Conservation (phyloP, 1,140 invertebrate species). For the Drosophila rhopaloa region DNA sequence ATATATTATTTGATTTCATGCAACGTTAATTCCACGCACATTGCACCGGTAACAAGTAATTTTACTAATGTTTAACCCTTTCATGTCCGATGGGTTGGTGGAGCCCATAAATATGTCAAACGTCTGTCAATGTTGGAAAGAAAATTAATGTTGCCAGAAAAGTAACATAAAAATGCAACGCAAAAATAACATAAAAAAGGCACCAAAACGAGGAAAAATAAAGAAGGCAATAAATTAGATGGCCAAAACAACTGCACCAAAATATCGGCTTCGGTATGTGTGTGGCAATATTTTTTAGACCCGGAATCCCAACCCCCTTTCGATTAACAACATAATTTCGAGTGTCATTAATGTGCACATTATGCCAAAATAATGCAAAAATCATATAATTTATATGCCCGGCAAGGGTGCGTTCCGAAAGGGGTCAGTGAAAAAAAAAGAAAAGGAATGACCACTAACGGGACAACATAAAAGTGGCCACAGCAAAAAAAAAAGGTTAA, state of each 20-base stretch:
- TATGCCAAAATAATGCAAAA: constrained; percentile 81
- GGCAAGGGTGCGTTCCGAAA: constrained; percentile 47
- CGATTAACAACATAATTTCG: constrained; percentile 80
- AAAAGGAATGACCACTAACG: constrained; percentile 65
- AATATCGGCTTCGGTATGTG: constrained; percentile 17
- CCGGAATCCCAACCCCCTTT: constrained; percentile 31
- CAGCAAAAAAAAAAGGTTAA: constrained; percentile 60
- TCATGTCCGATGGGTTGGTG: constrained; percentile 1
- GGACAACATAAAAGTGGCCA: constrained; percentile 71
- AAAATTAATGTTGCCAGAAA: constrained; percentile 69
- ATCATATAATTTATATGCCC: constrained; percentile 75
- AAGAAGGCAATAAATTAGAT: constrained; percentile 64
- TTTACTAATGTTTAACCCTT: constrained; percentile 64
- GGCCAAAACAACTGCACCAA: constrained; percentile 40
- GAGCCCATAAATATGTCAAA: constrained; percentile 66
- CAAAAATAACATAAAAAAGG: constrained; percentile 76
- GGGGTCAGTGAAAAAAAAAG: constrained; percentile 49
- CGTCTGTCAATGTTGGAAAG: constrained; percentile 63
- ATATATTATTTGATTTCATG: constrained; percentile 71
- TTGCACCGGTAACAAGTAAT: constrained; percentile 63
- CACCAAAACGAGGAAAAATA: constrained; percentile 55
- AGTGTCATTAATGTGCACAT: constrained; percentile 81
- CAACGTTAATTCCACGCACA: constrained; percentile 51
- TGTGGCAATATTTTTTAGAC: constrained; percentile 22
- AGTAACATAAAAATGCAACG: constrained; percentile 71